phyloP scores from a whole-genome alignment of 1,140 invertebrate genomes.

The Pomacea maculata region DNA sequence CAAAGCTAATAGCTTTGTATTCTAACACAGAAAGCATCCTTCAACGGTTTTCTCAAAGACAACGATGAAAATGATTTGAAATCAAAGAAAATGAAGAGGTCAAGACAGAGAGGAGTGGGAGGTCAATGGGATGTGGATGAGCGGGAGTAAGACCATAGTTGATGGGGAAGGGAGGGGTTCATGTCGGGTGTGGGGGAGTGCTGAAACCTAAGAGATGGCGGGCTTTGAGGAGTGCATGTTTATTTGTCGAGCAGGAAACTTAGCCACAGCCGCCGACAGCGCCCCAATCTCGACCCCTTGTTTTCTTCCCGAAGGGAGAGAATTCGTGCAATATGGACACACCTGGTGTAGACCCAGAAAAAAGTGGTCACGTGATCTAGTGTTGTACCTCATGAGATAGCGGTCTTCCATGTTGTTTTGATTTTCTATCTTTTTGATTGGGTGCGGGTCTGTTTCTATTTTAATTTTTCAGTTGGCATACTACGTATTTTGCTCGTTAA shows the following conservation, averaged over 20 bases:
- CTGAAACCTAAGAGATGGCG: neutral
- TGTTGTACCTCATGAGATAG: neutral
- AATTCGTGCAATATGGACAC: constrained; percentile 9
- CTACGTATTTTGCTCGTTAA: too few species aligned
- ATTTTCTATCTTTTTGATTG: too few species aligned
- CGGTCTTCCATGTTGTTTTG: too few species aligned
- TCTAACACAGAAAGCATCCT: too few species aligned
- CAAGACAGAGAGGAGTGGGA: neutral
- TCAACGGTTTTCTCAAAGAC: too few species aligned
- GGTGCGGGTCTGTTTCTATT: too few species aligned
- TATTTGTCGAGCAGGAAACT: constrained; percentile 18
- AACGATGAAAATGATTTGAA: neutral
- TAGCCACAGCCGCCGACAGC: constrained; percentile 13
- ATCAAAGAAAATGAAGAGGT: neutral
- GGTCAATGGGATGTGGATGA: too few species aligned
- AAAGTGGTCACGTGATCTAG: neutral
- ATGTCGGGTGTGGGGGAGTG: neutral
- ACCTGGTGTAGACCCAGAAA: neutral
- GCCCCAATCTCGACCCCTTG: neutral
- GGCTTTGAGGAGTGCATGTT: constrained; percentile 16
- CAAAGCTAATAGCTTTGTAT: too few species aligned
- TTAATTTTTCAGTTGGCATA: too few species aligned
- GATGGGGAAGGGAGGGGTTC: too few species aligned
- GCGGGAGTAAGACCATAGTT: too few species aligned
- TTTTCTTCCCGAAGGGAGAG: constrained; percentile 7